Conservation (phyloP, 2,797 vertebrate genomes). For the Sebastiscus tertius region DNA sequence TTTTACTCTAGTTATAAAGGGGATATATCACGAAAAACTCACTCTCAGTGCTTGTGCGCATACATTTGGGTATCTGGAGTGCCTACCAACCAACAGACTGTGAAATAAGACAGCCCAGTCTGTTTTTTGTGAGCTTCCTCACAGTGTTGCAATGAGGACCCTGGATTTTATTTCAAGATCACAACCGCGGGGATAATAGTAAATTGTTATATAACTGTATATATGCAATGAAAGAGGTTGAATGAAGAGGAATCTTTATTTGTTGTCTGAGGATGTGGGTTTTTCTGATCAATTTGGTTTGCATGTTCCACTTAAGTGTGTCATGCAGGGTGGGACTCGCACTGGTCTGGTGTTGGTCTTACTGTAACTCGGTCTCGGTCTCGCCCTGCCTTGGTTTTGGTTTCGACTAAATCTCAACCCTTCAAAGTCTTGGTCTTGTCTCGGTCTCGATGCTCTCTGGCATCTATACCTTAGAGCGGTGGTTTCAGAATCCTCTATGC, state of each 20-base stretch:
- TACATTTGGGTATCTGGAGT: no score
- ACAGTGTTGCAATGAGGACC: no score
- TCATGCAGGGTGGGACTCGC: neutral
- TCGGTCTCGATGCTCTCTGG: neutral
- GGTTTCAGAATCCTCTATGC: neutral
- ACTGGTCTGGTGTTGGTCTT: neutral
- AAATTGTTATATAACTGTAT: no score
- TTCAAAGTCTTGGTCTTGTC: neutral
- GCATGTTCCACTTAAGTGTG: neutral
- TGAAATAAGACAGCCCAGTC: no score
- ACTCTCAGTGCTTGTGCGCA: no score
- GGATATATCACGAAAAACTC: no score
- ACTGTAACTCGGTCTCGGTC: neutral
- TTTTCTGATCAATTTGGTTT: neutral
- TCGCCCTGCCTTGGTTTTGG: neutral
- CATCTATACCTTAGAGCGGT: neutral
- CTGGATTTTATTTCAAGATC: no score
- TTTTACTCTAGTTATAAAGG: neutral
- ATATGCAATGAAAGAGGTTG: neutral
- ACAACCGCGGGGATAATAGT: no score
- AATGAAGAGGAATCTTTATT: neutral
- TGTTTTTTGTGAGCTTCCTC: no score
- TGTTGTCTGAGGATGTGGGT: neutral
- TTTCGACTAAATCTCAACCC: neutral
- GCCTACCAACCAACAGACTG: no score